Conservation (phyloP, 2,113 vertebrate genomes). For the Menidia beryllina region DNA sequence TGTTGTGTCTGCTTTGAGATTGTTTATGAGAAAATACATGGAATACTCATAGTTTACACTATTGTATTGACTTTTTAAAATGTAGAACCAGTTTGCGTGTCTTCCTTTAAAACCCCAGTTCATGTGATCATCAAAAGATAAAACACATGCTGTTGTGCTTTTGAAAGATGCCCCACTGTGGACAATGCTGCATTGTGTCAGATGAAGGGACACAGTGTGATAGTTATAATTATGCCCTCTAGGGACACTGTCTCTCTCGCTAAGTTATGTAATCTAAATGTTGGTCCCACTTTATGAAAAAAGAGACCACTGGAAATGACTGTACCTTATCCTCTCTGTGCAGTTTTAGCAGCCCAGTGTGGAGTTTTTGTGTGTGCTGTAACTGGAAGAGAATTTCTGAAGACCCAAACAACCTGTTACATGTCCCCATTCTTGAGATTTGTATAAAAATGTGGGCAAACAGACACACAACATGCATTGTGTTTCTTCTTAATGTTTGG, state of each 20-base stretch:
- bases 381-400: slow-evolving; percentile 20
- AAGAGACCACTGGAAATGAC: slow-evolving; percentile 27
- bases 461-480: slow-evolving; percentile 3
- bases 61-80: background rate
- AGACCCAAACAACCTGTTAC: background rate
- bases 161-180: slow-evolving; percentile 57
- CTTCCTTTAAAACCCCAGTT: slow-evolving; percentile 46
- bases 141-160: slow-evolving; percentile 43
- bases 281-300: slow-evolving; percentile 48
- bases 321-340: slow-evolving; percentile 33
- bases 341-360: background rate
- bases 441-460: slow-evolving; percentile 11
- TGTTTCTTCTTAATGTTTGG: background rate
- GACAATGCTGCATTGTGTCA: slow-evolving; percentile 80
- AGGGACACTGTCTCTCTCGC: slow-evolving; percentile 33
- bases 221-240: slow-evolving; percentile 64
- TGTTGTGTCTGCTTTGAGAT: background rate
- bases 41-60: slow-evolving; percentile 10
- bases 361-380: background rate
- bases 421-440: background rate
- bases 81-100: background rate
- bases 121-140: slow-evolving; percentile 65
- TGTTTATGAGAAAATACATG: background rate
- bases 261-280: slow-evolving; percentile 54
- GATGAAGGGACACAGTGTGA: slow-evolving; percentile 73